Conservation (phyloP, 2,797 vertebrate species). For the Orientallactaga sibirica region DNA sequence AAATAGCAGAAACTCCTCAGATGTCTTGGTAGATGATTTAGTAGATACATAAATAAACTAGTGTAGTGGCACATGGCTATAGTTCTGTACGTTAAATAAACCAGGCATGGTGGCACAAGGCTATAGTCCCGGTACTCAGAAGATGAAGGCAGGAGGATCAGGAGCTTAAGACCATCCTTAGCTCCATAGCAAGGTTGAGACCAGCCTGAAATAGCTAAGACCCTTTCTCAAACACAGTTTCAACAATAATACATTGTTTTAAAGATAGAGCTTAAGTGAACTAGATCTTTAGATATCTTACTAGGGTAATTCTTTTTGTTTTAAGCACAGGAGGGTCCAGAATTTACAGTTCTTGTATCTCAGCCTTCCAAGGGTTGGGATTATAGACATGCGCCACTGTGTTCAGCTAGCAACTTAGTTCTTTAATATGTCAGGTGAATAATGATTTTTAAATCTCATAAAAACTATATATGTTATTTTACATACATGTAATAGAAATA, state of each 20-base stretch:
- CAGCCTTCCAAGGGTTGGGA: background rate
- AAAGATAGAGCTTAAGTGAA: background rate
- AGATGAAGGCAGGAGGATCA: no score
- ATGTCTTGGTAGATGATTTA: background rate
- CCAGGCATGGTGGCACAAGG: background rate
- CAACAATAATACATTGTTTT: no score
- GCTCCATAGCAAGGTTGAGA: no score
- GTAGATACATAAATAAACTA: background rate
- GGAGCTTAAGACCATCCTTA: no score
- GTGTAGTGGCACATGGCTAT: no score
- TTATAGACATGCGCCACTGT: background rate
- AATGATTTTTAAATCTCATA: background rate
- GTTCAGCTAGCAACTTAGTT: background rate
- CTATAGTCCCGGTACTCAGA: no score
- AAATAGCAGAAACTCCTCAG: background rate
- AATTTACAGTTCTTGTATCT: background rate
- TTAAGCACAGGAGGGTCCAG: background rate
- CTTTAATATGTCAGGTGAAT: background rate
- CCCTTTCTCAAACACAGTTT: no score
- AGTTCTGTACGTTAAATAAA: no score
- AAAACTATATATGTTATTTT: slow-evolving; percentile 18
- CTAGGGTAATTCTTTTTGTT: background rate
- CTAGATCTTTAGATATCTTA: background rate
- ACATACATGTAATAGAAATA: background rate
- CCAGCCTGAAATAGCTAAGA: no score